Evolutionary conservation across 2,797 vertebrate species (phyloP).

Genomic region (Anguilla obscura): DNA sequence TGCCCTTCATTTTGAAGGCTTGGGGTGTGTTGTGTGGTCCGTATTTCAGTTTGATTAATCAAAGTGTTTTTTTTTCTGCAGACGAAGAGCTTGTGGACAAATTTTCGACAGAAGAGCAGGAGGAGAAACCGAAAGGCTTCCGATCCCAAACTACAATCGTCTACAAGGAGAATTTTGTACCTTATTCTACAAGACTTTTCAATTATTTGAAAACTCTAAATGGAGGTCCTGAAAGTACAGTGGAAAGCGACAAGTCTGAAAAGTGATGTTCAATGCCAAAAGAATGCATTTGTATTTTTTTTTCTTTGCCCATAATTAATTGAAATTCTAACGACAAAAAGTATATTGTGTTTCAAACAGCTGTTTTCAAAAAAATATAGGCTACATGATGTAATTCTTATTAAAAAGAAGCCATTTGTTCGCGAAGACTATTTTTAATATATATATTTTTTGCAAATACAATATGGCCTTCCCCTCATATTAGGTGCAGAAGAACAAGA

Average conservation of each 20-base stretch:
- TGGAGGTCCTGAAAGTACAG: background rate
- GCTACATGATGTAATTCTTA: background rate
- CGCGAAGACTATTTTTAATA: too few species aligned
- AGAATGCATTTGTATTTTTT: background rate
- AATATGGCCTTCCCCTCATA: background rate
- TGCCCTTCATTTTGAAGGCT: background rate
- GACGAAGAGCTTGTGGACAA: constrained; percentile 26
- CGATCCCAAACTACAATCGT: constrained; percentile 42
- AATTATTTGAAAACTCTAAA: constrained; percentile 53
- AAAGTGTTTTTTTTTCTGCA: background rate
- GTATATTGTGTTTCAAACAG: background rate
- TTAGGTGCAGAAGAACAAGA: too few species aligned
- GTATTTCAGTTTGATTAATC: background rate
- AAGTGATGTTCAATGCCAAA: constrained; percentile 26
- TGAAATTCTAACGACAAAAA: background rate
- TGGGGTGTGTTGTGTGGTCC: background rate
- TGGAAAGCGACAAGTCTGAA: constrained; percentile 11
- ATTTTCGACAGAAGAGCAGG: constrained; percentile 31
- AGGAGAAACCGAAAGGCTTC: constrained; percentile 30
- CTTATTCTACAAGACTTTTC: constrained; percentile 57
- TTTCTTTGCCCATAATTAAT: background rate
- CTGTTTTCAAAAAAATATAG: background rate
- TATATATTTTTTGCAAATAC: background rate
- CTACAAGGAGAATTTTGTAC: constrained; percentile 68
- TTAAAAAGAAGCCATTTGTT: background rate